These are phyloP conservation scores for Clamator glandarius DNA, from an alignment of 2,797 vertebrate genomes.

Conservation along the genomic window DNA sequence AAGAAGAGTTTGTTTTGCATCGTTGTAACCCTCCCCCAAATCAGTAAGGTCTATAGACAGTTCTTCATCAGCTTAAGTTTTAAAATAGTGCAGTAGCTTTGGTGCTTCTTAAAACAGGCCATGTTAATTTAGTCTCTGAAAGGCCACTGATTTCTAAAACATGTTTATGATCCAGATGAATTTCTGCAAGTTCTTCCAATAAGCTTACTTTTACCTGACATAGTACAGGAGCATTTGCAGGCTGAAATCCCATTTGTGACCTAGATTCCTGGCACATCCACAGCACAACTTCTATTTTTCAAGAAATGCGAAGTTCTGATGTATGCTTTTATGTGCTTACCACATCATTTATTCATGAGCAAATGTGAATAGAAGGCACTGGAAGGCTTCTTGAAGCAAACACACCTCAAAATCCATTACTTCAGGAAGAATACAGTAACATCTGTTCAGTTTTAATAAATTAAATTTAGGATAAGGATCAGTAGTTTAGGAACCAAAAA, in stretches of 20 bases:
- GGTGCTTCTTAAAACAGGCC: neutral
- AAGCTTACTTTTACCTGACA: neutral
- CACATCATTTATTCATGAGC: neutral
- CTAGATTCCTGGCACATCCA: neutral
- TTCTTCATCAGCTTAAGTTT: neutral
- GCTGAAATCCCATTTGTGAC: constrained; percentile 1
- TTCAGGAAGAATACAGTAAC: neutral
- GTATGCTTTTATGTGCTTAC: neutral
- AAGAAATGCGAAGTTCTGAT: neutral
- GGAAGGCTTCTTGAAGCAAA: neutral
- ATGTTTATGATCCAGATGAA: neutral
- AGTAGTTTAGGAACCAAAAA: neutral
- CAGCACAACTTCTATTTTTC: neutral
- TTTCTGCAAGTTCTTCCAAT: neutral
- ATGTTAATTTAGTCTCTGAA: neutral
- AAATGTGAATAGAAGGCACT: neutral
- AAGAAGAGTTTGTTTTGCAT: neutral
- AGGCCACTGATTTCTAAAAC: neutral
- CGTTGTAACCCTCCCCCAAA: no score
- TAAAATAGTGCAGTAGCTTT: neutral
- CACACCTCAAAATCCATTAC: neutral
- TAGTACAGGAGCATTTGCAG: neutral
- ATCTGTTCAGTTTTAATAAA: neutral
- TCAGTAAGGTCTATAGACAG: neutral
- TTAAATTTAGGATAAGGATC: neutral